Percentiles rank a stretch among this genome's conserved stretches.
Evolutionary conservation across 2,888 invertebrate genomes (phyloP).

Genomic region (Aphrophora alni): DNA sequence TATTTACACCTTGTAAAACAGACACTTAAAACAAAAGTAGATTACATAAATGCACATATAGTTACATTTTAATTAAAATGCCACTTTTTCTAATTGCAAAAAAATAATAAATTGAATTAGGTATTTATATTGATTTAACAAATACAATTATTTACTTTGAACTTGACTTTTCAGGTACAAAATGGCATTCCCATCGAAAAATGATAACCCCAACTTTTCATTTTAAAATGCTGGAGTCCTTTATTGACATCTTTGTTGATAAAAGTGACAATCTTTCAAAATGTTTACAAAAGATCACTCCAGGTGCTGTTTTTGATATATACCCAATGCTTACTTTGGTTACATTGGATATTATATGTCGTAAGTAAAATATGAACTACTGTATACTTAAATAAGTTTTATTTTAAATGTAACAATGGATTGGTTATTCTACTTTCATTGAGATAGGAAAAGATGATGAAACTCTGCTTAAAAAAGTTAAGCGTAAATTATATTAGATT

Average conservation of each 20-base stretch:
- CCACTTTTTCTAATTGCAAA: too few species aligned
- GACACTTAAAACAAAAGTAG: too few species aligned
- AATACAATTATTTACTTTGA: neutral
- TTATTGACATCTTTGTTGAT: slow-evolving; percentile 80
- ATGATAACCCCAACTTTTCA: slow-evolving; percentile 87
- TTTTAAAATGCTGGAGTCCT: slow-evolving; percentile 82
- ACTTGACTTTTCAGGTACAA: slow-evolving; percentile 64
- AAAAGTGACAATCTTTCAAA: slow-evolving; percentile 62
- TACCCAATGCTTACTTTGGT: slow-evolving; percentile 80
- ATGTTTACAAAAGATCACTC: slow-evolving; percentile 70
- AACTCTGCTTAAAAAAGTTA: too few species aligned
- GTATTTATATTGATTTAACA: neutral
- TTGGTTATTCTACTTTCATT: too few species aligned
- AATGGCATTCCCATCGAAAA: slow-evolving; percentile 85
- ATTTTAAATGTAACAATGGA: too few species aligned
- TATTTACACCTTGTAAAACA: neutral
- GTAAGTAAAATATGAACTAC: slow-evolving; percentile 62
- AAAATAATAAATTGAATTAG: too few species aligned
- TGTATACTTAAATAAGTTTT: too few species aligned
- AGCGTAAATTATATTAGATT: too few species aligned
- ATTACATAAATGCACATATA: neutral
- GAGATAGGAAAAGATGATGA: too few species aligned
- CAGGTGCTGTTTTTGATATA: slow-evolving; percentile 75
- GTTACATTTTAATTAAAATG: neutral
- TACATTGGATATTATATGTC: slow-evolving; percentile 79